Percentiles rank a stretch among this genome's conserved stretches.
Conservation (phyloP, 2,797 vertebrate species). For the Parambassis ranga region DNA sequence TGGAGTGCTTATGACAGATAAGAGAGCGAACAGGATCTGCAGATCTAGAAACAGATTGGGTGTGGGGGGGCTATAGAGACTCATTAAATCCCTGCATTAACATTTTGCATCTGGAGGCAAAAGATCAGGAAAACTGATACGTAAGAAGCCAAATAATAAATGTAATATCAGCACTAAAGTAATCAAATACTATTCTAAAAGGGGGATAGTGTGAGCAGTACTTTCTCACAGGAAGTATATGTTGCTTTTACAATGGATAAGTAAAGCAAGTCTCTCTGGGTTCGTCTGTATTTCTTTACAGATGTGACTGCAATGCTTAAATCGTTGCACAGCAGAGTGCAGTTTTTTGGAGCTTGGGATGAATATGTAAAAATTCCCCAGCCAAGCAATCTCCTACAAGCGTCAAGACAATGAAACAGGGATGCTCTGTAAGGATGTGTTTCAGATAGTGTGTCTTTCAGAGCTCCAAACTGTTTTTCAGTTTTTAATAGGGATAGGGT, state of each 20-base stretch:
- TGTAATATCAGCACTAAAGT: slow-evolving; percentile 42
- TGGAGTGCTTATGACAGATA: slow-evolving; percentile 32
- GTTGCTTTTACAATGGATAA: background rate
- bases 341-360: background rate
- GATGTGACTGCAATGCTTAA: background rate
- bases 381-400: background rate
- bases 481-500: no score
- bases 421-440: background rate
- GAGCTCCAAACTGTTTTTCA: no score
- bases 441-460: no score
- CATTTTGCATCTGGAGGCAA: slow-evolving; percentile 55
- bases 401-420: background rate
- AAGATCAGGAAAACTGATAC: slow-evolving; percentile 31
- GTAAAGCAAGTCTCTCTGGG: background rate
- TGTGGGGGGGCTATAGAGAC: slow-evolving; percentile 4
- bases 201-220: background rate
- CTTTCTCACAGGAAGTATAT: background rate
- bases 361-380: background rate
- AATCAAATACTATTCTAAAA: slow-evolving; percentile 33
- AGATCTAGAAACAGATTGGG: slow-evolving; percentile 32
- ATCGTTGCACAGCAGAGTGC: background rate
- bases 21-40: slow-evolving; percentile 24
- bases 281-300: background rate
- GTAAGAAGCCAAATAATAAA: slow-evolving; percentile 58
- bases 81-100: slow-evolving; percentile 58